Percentiles rank a stretch among this genome's conserved stretches.
Conservation (phyloP, 2,113 vertebrate species). For the Perca fluviatilis region DNA sequence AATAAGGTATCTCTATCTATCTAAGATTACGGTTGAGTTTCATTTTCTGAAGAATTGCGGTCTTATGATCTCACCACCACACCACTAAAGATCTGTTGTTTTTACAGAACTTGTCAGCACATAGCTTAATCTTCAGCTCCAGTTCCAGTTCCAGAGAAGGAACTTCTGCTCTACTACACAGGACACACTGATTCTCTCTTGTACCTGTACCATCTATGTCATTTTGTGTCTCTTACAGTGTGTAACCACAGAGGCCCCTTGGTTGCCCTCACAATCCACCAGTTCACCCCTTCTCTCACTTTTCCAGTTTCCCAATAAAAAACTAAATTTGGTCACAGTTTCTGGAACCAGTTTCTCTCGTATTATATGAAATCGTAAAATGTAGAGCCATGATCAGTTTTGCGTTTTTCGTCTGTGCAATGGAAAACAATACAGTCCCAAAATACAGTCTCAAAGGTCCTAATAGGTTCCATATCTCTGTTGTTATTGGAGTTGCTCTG, state of each 20-base stretch:
- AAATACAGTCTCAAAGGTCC: slow-evolving; percentile 36
- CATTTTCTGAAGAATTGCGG: neutral
- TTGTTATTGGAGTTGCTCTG: slow-evolving; percentile 32
- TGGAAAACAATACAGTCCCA: slow-evolving; percentile 61
- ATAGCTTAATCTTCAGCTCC: neutral
- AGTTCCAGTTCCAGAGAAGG: neutral
- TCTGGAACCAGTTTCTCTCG: slow-evolving; percentile 40
- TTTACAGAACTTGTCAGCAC: neutral
- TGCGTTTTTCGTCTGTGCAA: slow-evolving; percentile 42
- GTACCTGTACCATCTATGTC: neutral
- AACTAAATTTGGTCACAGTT: slow-evolving; percentile 17
- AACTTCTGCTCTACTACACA: neutral
- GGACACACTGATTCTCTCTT: neutral
- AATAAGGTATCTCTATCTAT: too few species aligned
- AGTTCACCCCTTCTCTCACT: slow-evolving; percentile 28
- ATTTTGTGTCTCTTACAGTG: neutral
- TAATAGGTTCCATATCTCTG: slow-evolving; percentile 72
- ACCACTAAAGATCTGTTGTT: neutral
- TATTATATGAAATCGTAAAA: slow-evolving; percentile 58
- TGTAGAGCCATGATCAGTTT: slow-evolving; percentile 46
- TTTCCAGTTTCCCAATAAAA: slow-evolving; percentile 58
- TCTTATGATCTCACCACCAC: slow-evolving; percentile 5
- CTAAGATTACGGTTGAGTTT: neutral
- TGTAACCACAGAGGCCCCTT: slow-evolving; percentile 14
- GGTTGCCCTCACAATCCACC: slow-evolving; percentile 25